Base-by-base conservation (phyloP, 2,888 invertebrate species). In the Platycheirus albimanus region DNA sequence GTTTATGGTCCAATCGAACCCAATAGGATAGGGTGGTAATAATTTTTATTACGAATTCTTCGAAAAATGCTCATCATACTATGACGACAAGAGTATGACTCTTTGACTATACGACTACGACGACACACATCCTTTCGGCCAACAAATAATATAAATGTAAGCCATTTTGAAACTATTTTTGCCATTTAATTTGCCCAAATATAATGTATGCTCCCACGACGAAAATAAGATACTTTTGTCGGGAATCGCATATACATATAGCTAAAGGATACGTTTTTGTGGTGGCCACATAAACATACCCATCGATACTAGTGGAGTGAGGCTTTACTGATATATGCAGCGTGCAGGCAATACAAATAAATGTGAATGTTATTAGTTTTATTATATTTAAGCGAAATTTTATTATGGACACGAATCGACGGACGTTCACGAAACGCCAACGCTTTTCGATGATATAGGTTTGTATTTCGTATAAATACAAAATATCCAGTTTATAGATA, bases 381-480 rank as follows among this genome's bases (percentile, higher is more conserved):
- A 74, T 80, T 80, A 63, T 49, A 49, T 79, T 69, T 63, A 36
- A 56, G 79, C 54, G 63, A 63, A 80, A 80, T 74, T 69, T 69
- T 74, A 69, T 72, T 75, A 74, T 56, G 43, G 69, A 75, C 74
- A 63, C 61, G 69, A 63, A 69, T 67, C 41, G 67, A 56, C 74
- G 15, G 41, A 33, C 67, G 74, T 49, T 61, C n/a, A n/a, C n/a
- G n/a, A n/a, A n/a, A 54, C 41, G 28, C 36, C 28, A 61, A 43
- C 52, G 54, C 13, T 54, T 47, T 67, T 61, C 61, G 19, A 30
- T 52, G 52, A 52, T 49, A 47, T 54, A 41, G 10, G 41, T 20
- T 19, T 47, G 52, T 4, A 24, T 54, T 54, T 54, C 17, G 6
- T 52, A 38, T 11, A 10, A 1, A 13, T 8, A 1, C 2, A 3